phyloP scores from a whole-genome alignment of 2,888 invertebrate species.

The Papilio elwesi region DNA sequence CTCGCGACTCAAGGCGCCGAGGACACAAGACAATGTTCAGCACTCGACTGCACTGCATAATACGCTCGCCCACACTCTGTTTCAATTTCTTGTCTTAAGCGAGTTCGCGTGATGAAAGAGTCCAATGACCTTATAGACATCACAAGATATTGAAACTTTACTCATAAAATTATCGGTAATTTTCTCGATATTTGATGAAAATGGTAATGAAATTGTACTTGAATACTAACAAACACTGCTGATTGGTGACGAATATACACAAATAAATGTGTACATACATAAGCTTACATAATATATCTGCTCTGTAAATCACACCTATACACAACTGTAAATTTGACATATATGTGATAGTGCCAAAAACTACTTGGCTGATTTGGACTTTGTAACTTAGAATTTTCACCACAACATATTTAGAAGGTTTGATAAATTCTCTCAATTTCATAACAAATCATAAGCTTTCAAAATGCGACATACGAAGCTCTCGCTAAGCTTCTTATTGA shows the following conservation, averaged over 20 bases:
- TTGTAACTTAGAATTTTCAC: too few relatives aligned
- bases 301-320: too few relatives aligned
- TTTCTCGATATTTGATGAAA: background rate
- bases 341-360: too few relatives aligned
- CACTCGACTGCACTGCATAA: constrained; percentile 54
- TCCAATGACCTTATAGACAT: constrained; percentile 9
- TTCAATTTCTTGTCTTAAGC: constrained; percentile 21
- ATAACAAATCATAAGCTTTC: background rate
- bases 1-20: constrained; percentile 50
- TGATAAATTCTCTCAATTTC: too few relatives aligned
- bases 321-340: too few relatives aligned
- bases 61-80: constrained; percentile 34
- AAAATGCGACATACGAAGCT: background rate
- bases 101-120: constrained; percentile 15
- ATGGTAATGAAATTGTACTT: background rate
- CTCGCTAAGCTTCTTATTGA: background rate
- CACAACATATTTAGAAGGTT: too few relatives aligned
- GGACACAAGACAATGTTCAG: constrained; percentile 51
- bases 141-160: too few relatives aligned
- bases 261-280: background rate
- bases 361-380: too few relatives aligned
- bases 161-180: background rate
- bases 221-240: background rate
- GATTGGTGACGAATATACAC: background rate
- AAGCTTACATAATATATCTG: background rate